These are phyloP conservation scores for Hyles lineata DNA, from an alignment of 2,888 invertebrate species.

Conservation along the genomic window DNA sequence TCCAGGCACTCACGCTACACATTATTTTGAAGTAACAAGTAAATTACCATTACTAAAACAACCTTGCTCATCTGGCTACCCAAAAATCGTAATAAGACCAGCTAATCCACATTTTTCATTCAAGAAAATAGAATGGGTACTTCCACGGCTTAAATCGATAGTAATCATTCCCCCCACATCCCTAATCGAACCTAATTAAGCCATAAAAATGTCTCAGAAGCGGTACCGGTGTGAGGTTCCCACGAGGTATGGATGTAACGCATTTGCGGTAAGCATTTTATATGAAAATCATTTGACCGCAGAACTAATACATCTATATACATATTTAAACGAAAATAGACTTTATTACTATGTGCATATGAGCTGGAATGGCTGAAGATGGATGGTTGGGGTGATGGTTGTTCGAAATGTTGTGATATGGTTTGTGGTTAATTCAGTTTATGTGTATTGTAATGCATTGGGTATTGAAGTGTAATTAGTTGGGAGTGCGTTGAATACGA, in stretches of 20 bases:
- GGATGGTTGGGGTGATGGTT: neutral
- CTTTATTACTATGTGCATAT: slow-evolving; percentile 23
- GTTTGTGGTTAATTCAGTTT: slow-evolving; percentile 2
- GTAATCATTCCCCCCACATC: neutral
- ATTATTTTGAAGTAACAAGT: too few relatives aligned
- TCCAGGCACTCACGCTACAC: too few relatives aligned
- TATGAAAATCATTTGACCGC: slow-evolving; percentile 43
- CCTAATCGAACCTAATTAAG: slow-evolving; percentile 14
- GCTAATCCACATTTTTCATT: too few relatives aligned
- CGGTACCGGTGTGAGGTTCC: slow-evolving; percentile 31
- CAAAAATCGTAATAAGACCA: too few relatives aligned
- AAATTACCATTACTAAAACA: too few relatives aligned
- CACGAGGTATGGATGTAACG: slow-evolving; percentile 40
- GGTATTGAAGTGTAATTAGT: neutral
- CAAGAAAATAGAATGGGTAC: too few relatives aligned
- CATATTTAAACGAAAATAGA: slow-evolving; percentile 22
- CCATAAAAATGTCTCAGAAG: slow-evolving; percentile 31
- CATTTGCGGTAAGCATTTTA: slow-evolving; percentile 39
- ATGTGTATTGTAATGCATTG: neutral
- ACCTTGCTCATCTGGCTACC: too few relatives aligned
- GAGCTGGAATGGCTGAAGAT: neutral
- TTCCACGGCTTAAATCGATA: neutral
- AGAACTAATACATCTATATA: slow-evolving; percentile 29
- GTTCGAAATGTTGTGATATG: neutral
- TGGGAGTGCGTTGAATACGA: too few relatives aligned